Base-by-base conservation (phyloP, 1,140 invertebrate genomes). In the Papilio polyxenes region DNA sequence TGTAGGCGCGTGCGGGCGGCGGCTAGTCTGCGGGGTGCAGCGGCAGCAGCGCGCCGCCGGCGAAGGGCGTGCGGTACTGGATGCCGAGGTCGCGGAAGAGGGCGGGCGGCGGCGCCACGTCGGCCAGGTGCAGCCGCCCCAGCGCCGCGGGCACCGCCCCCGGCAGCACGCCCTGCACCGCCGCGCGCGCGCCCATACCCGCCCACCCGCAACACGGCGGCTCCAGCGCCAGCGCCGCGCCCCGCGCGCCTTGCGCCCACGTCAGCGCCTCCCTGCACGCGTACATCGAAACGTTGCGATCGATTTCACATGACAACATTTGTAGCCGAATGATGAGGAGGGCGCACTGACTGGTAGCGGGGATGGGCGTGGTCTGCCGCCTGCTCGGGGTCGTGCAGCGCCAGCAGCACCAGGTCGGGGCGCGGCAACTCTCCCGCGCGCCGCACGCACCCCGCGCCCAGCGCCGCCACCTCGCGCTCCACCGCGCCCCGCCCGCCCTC, bases 111-210 rank as follows among this genome's bases (percentile, higher is more conserved):
- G 98, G 96, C 81, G 97, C 97, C 86, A 98, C 95, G 95, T 98
- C 98, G 92, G 97, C 98, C 80, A 99, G 95, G 94, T 98, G 98
- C 81, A 98, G 94, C 94, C 97, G 97, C 65, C 98, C 98, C 93
- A 97, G 97, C 79, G 95, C 95, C 78, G 95, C 90, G 79, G 95
- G 95, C 90, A 97, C 96, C 84, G 96, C 96, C 13, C 98, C 94
- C 72, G 98, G 98, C 90, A 98, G 94, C 62, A 96, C 96, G 75
- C 97, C 96, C 82, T 83, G 31, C 81, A 98, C 93, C 78, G 97
- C 96, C 90, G 96, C 98, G 94, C 98, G 98, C 84, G 77, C 82
- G 44, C 75, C 3, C 81, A 97, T 95, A 83, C 96, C 96, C 37
- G 95, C 95, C 77, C 96, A 96, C 48, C 96, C 96, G 77, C 95